Evolutionary conservation across 2,888 invertebrate species (phyloP), one percentile per base, ranked within the genome.

Genomic region (Calameuta pallipes): DNA sequence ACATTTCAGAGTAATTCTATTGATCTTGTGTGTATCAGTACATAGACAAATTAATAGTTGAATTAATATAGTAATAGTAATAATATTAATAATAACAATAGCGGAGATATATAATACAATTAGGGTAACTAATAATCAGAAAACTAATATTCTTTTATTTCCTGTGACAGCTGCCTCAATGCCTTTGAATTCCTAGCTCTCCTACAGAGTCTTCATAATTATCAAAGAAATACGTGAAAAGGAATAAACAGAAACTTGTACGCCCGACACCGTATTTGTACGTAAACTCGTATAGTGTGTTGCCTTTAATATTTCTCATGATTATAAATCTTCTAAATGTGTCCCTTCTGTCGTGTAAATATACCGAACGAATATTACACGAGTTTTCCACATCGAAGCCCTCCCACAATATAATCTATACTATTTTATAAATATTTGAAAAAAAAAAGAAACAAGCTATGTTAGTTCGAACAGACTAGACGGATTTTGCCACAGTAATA

Each of bases 111-210:
- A 91, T 89, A 89, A 90, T 91, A 91, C 89, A 91, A 89, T 88
- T 80, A 89, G 83, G 85, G 83, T 88, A 89, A 89, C 86, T 87
- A 90, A 90, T 89, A 89, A 90, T 89, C 87, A 89, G 85, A 89
- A 89, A 86, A 90, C 85, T 90, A 89, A 90, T 91, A 89, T 85
- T 90, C 86, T 82, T 87, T 89, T 86, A 83, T 79, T 88, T 90
- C 87, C 85, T 87, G 84, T 91, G 91, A 91, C 91, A 91, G 91
- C 91, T 91, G 91, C 91, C 91, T 91, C 91, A 91, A 91, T 91
- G 91, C 91, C 86, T 88, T 87, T 79, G 83, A 88, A 76, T 87
- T 87, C 89, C 91, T 91, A 91, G 89, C 90, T 87, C 82, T 87
- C 88, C 89, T 90, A 91, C 91, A 90, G 91, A 91, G 91, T 75